These are phyloP conservation scores for Phlogophora meticulosa DNA, from an alignment of 2,888 invertebrate species.

Conservation along the genomic window DNA sequence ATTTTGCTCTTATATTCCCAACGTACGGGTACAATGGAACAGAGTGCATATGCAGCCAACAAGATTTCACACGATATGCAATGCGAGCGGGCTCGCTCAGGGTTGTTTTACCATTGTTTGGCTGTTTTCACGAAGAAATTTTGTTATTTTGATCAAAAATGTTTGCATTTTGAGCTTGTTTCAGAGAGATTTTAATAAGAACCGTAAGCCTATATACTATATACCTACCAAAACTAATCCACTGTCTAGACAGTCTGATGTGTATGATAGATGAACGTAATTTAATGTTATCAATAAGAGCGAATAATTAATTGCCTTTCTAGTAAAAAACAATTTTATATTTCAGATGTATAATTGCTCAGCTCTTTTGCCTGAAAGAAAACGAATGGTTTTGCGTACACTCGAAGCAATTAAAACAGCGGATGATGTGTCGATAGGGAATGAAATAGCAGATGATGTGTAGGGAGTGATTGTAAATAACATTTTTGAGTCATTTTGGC, in stretches of 20 bases:
- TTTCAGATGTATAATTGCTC: background rate
- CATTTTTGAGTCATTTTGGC: no score
- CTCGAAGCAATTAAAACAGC: no score
- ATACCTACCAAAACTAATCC: no score
- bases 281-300: no score
- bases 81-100: conserved; percentile 60
- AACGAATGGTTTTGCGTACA: conserved; percentile 5
- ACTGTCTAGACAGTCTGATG: no score
- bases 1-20: conserved; percentile 80
- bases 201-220: background rate
- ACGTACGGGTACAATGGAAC: conserved; percentile 71
- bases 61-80: conserved; percentile 78
- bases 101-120: conserved; percentile 69
- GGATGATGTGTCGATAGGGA: no score
- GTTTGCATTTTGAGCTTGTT: background rate
- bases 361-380: background rate
- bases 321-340: background rate
- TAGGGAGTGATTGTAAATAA: no score
- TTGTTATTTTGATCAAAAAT: conserved; percentile 57
- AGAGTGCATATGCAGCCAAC: conserved; percentile 67
- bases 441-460: no score
- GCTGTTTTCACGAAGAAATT: conserved; percentile 61
- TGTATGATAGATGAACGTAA: background rate
- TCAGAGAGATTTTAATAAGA: background rate
- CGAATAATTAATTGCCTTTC: background rate